Evolutionary conservation across 2,797 vertebrate species (phyloP).

Genomic region (Sebastes vulpes): DNA sequence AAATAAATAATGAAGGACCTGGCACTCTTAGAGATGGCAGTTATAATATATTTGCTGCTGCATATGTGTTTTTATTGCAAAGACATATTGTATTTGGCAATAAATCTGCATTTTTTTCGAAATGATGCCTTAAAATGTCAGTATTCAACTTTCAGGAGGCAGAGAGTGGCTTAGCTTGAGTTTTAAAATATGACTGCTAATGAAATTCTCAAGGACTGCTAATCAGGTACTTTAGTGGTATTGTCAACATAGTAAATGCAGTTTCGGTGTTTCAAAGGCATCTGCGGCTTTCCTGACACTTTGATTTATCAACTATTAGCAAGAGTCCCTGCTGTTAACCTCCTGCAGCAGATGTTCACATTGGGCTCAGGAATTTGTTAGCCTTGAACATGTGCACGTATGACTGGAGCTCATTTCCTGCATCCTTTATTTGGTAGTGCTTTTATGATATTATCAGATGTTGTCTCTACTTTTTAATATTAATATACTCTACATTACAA

Average conservation of each 20-base stretch:
- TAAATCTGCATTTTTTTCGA: neutral
- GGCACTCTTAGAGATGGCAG: neutral
- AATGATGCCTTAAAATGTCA: neutral
- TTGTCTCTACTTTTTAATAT: neutral
- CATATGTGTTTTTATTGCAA: neutral
- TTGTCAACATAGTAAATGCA: neutral
- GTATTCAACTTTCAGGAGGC: neutral
- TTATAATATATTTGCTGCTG: neutral
- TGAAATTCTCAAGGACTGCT: neutral
- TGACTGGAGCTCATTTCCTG: neutral
- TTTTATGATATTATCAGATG: constrained; percentile 7
- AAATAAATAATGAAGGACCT: constrained; percentile 32
- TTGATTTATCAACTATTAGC: constrained; percentile 30
- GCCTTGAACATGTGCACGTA: neutral
- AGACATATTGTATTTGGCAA: neutral
- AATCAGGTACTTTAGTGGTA: neutral
- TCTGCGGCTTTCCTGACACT: constrained; percentile 11
- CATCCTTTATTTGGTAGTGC: neutral
- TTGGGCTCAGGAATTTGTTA: constrained; percentile 2
- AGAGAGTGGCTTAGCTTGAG: neutral
- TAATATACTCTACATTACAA: neutral
- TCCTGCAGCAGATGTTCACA: constrained; percentile 34
- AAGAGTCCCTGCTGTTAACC: constrained; percentile 28
- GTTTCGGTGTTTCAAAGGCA: neutral
- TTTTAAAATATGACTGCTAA: neutral